Conservation (phyloP, 92 coral and sea anemone genomes). For the Chrysogorgia sp. region DNA sequence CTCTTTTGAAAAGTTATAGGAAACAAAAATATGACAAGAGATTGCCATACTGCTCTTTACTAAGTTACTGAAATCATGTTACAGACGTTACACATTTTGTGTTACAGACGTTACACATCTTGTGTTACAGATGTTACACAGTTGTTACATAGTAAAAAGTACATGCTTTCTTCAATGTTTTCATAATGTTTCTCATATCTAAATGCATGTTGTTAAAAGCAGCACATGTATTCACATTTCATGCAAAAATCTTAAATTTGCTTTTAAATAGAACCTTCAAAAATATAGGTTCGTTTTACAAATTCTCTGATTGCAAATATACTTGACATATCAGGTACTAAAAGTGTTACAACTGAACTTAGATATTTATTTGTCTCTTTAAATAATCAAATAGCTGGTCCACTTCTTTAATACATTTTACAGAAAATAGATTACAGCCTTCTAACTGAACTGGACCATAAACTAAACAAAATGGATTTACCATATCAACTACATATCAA, state of each 20-base stretch:
- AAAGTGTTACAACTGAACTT: constrained; percentile 1
- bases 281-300: constrained; percentile 4
- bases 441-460: constrained; percentile 48
- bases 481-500: no score
- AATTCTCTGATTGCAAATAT: constrained; percentile 1
- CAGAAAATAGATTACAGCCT: constrained; percentile 17
- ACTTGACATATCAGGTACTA: background rate
- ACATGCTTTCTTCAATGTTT: no score
- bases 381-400: background rate
- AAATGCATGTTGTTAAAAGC: no score
- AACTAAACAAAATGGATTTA: constrained; percentile 22
- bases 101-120: constrained; percentile 24
- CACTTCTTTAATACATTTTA: constrained; percentile 29
- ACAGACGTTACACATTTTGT: no score
- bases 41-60: no score
- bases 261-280: background rate
- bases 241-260: no score
- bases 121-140: background rate
- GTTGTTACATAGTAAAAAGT: no score
- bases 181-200: no score
- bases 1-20: no score
- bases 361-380: constrained; percentile 31
- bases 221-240: no score
- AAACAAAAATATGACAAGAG: no score
- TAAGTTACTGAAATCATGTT: constrained; percentile 14